Conservation (phyloP, 2,888 invertebrate species). For the Eristalis arbustorum region DNA sequence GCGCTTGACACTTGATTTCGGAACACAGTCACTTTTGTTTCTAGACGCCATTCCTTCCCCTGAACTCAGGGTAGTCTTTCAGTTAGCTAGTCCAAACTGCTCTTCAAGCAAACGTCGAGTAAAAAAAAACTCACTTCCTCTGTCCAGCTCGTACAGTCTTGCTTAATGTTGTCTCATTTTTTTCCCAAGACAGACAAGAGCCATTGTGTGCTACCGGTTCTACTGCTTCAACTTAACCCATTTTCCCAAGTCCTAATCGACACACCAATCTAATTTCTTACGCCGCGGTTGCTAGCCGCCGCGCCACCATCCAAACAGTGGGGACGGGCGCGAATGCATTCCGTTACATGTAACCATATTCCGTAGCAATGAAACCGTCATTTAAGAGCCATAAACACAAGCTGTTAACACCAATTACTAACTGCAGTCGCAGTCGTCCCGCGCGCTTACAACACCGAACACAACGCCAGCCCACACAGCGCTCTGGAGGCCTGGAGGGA, state of each 20-base stretch:
- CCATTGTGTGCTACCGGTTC: background rate
- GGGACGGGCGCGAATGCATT: background rate
- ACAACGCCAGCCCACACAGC: conserved; percentile 8
- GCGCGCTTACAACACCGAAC: background rate
- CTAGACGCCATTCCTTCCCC: no score
- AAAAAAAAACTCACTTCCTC: background rate
- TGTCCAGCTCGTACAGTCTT: background rate
- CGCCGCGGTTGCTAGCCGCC: background rate
- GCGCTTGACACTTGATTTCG: no score
- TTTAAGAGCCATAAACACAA: background rate
- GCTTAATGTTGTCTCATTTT: background rate
- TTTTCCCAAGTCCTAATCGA: background rate
- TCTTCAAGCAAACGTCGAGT: background rate
- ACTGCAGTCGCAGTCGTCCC: background rate
- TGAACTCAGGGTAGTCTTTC: no score
- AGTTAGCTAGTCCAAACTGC: no score
- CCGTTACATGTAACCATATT: background rate
- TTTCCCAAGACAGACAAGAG: background rate
- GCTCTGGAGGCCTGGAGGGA: background rate
- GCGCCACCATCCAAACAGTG: background rate
- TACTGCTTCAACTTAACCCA: background rate
- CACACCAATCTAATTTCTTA: background rate
- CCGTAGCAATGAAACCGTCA: conserved; percentile 5
- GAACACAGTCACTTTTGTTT: no score
- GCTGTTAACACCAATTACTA: conserved; percentile 5